Evolutionary conservation across 2,888 invertebrate species (phyloP).

Genomic region (Drosophila austrosaltans): DNA sequence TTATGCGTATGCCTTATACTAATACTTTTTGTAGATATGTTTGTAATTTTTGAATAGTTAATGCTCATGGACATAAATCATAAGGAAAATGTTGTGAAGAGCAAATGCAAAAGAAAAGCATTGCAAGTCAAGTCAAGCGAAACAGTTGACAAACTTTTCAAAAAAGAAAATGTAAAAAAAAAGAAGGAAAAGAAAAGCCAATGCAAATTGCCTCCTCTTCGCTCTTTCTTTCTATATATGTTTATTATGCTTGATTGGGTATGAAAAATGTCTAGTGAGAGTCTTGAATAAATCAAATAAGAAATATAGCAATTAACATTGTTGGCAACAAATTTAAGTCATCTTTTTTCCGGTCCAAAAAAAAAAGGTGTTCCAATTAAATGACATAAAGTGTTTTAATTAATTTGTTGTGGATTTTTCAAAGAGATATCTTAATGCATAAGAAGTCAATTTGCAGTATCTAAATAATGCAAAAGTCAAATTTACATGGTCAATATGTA

Average conservation of each 20-base stretch:
- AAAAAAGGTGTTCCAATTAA: not conserved
- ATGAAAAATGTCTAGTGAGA: conserved; percentile 53
- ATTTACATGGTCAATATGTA: no score
- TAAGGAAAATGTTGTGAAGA: conserved; percentile 42
- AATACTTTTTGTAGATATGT: no score
- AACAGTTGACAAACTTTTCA: conserved; percentile 59
- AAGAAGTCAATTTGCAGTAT: no score
- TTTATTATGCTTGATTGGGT: conserved; percentile 67
- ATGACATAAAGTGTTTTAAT: not conserved
- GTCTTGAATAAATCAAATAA: not conserved
- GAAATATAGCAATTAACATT: conserved; percentile 2
- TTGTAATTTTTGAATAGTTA: conserved; percentile 44
- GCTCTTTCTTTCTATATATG: conserved; percentile 16
- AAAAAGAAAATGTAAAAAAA: conserved; percentile 41
- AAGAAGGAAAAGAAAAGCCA: conserved; percentile 41
- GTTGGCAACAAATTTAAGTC: not conserved
- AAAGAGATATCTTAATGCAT: not conserved
- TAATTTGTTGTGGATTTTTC: not conserved
- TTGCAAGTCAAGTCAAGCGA: conserved; percentile 27
- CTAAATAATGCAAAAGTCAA: no score
- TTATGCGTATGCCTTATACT: not conserved
- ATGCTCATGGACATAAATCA: conserved; percentile 55
- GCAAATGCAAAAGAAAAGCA: conserved; percentile 22
- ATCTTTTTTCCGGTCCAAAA: not conserved
- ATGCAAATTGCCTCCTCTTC: conserved; percentile 36